Percentiles rank a stretch among this genome's conserved stretches.
These are phyloP conservation scores for Antechinus flavipes DNA, from an alignment of 2,113 vertebrate genomes.

Conservation along the genomic window DNA sequence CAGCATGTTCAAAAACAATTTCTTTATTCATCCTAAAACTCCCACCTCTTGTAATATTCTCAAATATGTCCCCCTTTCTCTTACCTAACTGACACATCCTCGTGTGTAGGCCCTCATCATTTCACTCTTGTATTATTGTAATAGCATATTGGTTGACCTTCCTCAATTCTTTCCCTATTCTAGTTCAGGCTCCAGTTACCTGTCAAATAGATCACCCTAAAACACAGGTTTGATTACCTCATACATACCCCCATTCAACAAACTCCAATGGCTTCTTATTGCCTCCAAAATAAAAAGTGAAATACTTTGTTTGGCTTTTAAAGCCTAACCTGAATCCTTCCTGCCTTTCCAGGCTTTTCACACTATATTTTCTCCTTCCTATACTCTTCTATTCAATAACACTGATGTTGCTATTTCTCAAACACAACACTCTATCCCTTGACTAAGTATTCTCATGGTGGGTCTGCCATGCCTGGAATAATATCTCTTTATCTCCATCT, in stretches of 20 bases:
- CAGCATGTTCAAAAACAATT: not conserved
- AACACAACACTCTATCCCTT: not conserved
- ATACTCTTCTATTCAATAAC: not conserved
- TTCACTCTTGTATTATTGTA: not conserved
- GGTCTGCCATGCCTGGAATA: not conserved
- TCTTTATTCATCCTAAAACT: not conserved
- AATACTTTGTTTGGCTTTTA: not conserved
- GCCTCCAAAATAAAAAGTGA: not conserved
- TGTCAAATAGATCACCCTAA: not conserved
- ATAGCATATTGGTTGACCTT: not conserved
- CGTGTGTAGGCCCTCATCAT: not conserved
- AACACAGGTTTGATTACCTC: not conserved
- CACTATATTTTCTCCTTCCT: not conserved
- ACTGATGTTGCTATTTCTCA: not conserved
- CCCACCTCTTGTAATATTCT: not conserved
- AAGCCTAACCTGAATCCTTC: not conserved
- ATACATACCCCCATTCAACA: not conserved
- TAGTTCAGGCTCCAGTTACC: not conserved
- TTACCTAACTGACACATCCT: not conserved
- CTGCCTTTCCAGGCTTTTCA: not conserved
- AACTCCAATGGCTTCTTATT: not conserved
- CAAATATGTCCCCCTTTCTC: not conserved
- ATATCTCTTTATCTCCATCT: not conserved
- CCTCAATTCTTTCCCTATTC: not conserved
- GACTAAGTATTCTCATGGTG: not conserved